Base-by-base conservation (phyloP, 1,140 invertebrate species). In the Pentalonia nigronervosa region DNA sequence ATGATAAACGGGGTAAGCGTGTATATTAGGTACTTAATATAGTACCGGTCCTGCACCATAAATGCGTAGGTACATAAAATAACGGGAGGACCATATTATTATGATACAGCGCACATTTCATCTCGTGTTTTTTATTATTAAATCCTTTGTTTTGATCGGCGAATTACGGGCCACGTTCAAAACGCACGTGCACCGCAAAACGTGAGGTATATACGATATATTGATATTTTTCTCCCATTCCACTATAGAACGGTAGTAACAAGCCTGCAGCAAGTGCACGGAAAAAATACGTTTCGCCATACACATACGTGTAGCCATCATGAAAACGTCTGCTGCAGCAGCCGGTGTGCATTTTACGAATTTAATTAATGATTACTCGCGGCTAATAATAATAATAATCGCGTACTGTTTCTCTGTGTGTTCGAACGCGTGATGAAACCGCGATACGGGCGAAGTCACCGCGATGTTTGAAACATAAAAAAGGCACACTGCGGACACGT, bases 71-170 rank as follows among this genome's bases (percentile, higher is more conserved):
- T 83, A 83, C 6, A 41, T 41, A 41, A 0, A 7, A n/a, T 83
- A 21, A 41, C 81, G 36, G 21, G 81, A 83, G 36, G 81, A 36
- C 21, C n/a, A 36, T 47, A 47, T 41, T 41, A 41, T 41, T 41
- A 41, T 4, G 41, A 4, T 41, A 41, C 41, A 41, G 41, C 41
- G 4, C 41, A 20, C 36, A n/a, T 8, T 86, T 86, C 47, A 45
- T 45, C 41, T 86, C 84, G 84, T 47, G 23, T 47, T 86, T 86
- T 41, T 84, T 45, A 9, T 30, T 53, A 48, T 48, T 53, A 53
- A 53, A 34, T 88, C 87, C 87, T 53, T 88, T 88, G 87, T 88
- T 88, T 88, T 87, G 17, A 87, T 87, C 84, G 45, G 84, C 41
- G 41, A 20, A 81, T 36, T 81, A 50, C 48, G 48, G 48, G 6